phyloP scores from a whole-genome alignment of 2,113 vertebrate species.

The Pangasianodon gigas region DNA sequence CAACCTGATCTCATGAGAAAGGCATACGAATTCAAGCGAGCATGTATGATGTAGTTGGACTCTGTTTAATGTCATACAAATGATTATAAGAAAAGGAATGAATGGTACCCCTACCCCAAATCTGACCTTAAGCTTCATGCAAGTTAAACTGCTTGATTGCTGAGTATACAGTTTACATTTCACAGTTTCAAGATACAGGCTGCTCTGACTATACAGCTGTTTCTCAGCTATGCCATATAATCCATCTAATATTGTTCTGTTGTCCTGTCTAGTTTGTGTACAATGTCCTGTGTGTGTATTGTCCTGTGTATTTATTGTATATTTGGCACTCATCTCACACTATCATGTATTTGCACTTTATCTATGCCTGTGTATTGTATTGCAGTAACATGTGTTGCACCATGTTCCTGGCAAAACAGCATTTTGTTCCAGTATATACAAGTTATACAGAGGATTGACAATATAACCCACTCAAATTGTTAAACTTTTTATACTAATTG shows the following conservation, averaged over 20 bases:
- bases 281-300: background rate
- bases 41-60: background rate
- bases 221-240: background rate
- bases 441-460: background rate
- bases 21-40: background rate
- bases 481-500: background rate
- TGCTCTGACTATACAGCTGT: background rate
- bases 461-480: background rate
- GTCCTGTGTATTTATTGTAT: background rate
- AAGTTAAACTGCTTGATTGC: background rate
- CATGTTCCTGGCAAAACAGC: background rate
- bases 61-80: background rate
- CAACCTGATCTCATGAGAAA: conserved; percentile 3
- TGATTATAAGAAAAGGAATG: background rate
- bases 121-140: background rate
- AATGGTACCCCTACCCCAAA: background rate
- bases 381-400: background rate
- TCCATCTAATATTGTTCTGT: background rate
- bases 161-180: background rate
- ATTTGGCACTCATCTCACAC: background rate
- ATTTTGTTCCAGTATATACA: background rate
- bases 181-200: background rate
- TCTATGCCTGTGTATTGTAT: background rate
- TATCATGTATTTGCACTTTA: background rate
- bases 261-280: background rate